These are phyloP conservation scores for Dicrurus megarhynchus DNA, from an alignment of 2,113 vertebrate species.

Conservation along the genomic window DNA sequence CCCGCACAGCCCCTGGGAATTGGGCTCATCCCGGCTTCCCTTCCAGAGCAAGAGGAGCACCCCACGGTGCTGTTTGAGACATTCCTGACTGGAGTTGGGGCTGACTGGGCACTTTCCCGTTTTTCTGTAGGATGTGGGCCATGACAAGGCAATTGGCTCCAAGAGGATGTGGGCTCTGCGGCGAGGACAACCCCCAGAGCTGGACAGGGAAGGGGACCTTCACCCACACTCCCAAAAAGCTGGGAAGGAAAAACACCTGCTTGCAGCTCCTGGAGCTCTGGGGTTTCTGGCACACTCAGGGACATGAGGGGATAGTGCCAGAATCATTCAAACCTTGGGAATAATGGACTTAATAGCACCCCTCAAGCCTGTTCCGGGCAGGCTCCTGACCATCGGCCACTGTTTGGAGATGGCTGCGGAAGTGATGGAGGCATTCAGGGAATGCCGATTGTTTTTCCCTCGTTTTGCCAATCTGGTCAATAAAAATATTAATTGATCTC, in stretches of 20 bases:
- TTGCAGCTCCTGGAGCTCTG: background rate
- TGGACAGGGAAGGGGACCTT: constrained; percentile 89
- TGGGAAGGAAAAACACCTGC: constrained; percentile 74
- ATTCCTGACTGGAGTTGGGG: background rate
- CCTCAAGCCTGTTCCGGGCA: background rate
- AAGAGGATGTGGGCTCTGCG: constrained; percentile 88
- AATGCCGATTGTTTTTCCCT: constrained; percentile 4
- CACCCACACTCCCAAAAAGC: constrained; percentile 86
- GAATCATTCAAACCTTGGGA: background rate
- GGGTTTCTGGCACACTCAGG: background rate
- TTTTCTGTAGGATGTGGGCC: constrained; percentile 84
- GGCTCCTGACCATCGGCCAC: background rate
- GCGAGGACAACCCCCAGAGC: constrained; percentile 90
- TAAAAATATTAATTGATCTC: constrained; percentile 70
- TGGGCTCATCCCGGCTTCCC: background rate
- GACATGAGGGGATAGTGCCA: background rate
- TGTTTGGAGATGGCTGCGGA: background rate
- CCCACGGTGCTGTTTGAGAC: background rate
- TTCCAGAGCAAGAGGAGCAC: background rate
- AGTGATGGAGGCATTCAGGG: background rate
- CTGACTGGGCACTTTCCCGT: fast-evolving
- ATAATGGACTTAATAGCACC: background rate
- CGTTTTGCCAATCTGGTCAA: background rate
- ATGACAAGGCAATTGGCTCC: constrained; percentile 89
- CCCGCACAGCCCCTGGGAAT: background rate